Evolutionary conservation across 35 echinoderm and acorn worm genomes (phyloP).

Genomic region (Ophiothrix spiculata): DNA sequence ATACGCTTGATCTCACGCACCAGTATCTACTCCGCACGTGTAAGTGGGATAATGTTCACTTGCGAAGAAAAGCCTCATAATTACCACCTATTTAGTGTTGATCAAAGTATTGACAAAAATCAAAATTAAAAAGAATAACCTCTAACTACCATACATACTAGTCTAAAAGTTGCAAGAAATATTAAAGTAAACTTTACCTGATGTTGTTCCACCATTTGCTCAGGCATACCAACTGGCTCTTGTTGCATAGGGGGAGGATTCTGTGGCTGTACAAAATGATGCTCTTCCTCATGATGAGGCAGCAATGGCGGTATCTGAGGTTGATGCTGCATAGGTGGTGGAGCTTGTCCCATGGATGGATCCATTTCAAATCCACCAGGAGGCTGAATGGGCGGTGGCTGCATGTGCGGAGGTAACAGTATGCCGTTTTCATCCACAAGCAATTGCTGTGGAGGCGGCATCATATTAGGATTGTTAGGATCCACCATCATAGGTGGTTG

Average conservation of each 20-base stretch:
- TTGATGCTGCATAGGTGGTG: neutral
- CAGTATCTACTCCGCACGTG: too few relatives aligned
- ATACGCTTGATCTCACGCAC: too few relatives aligned
- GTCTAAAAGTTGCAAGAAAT: too few relatives aligned
- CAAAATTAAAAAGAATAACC: too few relatives aligned
- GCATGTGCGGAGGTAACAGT: conserved; percentile 39
- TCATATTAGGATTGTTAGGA: conserved; percentile 32
- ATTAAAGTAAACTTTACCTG: neutral
- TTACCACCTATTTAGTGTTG: too few relatives aligned
- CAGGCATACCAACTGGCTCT: neutral
- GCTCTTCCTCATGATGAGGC: conserved; percentile 46
- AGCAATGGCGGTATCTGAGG: neutral
- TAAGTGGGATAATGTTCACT: too few relatives aligned
- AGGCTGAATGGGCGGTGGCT: neutral
- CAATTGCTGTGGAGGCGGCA: conserved; percentile 28
- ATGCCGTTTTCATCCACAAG: conserved; percentile 54
- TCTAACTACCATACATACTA: too few relatives aligned
- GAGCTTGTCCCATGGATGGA: conserved; percentile 26
- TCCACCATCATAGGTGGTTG: conserved; percentile 11
- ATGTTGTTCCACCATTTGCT: neutral
- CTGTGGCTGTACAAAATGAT: conserved; percentile 16
- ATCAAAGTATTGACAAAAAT: too few relatives aligned
- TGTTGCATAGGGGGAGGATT: neutral
- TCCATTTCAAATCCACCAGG: neutral
- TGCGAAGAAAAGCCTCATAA: too few relatives aligned